Evolutionary conservation across 2,888 invertebrate genomes (phyloP), one percentile per base, ranked within the genome.

Genomic region (Cephus sareptanus): DNA sequence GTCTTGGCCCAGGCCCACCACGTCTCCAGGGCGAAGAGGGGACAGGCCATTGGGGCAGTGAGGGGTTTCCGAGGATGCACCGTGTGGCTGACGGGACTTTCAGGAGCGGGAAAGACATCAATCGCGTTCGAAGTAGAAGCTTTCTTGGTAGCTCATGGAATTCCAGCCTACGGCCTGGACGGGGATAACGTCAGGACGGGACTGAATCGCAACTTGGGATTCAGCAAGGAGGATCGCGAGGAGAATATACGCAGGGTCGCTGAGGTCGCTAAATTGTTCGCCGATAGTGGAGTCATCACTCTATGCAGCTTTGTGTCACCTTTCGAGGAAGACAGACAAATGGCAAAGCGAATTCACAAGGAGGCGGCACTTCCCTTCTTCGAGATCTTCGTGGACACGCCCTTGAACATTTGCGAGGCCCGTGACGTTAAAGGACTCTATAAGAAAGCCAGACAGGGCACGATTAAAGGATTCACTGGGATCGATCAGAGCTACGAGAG

Each of bases 221-320:
- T 99, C 92, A 95, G 95, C 23, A 97, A 97, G 79, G 95, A 97
- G 84, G 99, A 99, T 88, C 94, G 99, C 0, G 97, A 98, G 89
- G 99, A 99, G 92, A 99, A 99, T 90, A 98, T 99, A 84, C 93
- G 99, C 35, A 93, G 99, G 81, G 98, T 99, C 1, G 97, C 98
- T 0, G 99, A 99, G 91, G 98, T 99, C 0, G 97, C 98, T 12
- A 98, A 97, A 91, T 93, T 99, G 12, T 98, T 99, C 91, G 98
- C 99, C 0, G 99, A 99, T 92, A 97, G 97, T 80, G 99, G 99
- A 0, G 96, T 98, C 73, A 95, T 99, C 11, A 96, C 98, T 77
- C 94, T 99, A 34, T 98, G 99, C 92, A 98, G 98, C 91, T 99
- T 99, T 92, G 99, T 99, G 0, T 98, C 98, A 23, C 99, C 99